Evolutionary conservation across 2,113 vertebrate genomes (phyloP).

Genomic region (Illadopsis cleaveri): DNA sequence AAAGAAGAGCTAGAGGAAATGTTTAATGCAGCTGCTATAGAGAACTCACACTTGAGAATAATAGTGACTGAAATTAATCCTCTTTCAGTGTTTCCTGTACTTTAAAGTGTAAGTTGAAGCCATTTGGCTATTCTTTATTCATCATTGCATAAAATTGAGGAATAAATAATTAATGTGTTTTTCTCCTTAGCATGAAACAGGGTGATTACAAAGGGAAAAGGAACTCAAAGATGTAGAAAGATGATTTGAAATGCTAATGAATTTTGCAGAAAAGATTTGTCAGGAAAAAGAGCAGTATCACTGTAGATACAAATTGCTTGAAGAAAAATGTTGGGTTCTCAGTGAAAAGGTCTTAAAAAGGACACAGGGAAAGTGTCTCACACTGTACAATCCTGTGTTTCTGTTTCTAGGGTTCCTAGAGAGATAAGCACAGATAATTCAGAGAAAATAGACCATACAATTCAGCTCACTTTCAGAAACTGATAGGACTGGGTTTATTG

Average conservation of each 20-base stretch:
- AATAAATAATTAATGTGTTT: conserved; percentile 47
- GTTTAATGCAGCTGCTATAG: neutral
- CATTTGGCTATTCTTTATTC: neutral
- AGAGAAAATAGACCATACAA: neutral
- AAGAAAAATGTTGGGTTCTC: neutral
- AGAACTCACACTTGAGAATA: neutral
- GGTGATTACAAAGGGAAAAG: conserved; percentile 7
- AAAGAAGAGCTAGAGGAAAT: neutral
- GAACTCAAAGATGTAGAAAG: neutral
- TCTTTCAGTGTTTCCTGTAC: neutral
- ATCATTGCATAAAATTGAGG: neutral
- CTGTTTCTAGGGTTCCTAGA: neutral
- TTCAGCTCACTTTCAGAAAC: neutral
- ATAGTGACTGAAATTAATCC: neutral
- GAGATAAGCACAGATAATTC: neutral
- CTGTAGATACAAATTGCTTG: neutral
- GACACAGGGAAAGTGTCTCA: neutral
- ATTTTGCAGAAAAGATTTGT: neutral
- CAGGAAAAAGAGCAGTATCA: neutral
- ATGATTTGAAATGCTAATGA: neutral
- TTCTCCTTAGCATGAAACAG: conserved; percentile 17
- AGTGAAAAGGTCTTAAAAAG: neutral
- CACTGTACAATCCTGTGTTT: neutral
- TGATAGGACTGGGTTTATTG: neutral
- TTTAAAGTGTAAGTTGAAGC: neutral